Conservation (phyloP, 30 jellyfish, hydroid and myxozoan genomes). For the Cassiopea andromeda region DNA sequence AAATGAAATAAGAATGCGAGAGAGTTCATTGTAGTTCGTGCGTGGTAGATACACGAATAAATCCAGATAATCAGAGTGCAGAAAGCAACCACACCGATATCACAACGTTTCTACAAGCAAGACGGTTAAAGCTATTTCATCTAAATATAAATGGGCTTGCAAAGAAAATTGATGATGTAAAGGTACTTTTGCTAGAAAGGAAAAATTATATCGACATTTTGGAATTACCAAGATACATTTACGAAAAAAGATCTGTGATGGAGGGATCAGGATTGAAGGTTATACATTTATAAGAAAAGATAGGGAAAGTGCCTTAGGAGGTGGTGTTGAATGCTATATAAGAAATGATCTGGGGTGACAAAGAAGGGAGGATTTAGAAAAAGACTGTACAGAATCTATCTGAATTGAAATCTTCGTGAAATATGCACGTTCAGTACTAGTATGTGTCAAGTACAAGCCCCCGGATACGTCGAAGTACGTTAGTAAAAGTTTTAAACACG, state of each 20-base stretch:
- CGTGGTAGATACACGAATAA: constrained; percentile 29
- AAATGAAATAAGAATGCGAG: constrained; percentile 42
- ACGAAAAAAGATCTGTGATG: constrained; percentile 35
- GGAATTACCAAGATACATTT: constrained; percentile 41
- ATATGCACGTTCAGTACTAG: constrained; percentile 44
- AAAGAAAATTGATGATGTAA: constrained; percentile 24
- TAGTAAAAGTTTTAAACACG: constrained; percentile 31
- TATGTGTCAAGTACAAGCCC: constrained; percentile 47
- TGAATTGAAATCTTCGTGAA: constrained; percentile 38
- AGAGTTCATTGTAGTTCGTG: constrained; percentile 47
- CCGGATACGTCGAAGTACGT: constrained; percentile 68
- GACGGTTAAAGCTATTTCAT: constrained; percentile 28
- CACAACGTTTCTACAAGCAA: constrained; percentile 41
- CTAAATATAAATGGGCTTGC: constrained; percentile 45
- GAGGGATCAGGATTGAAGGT: constrained; percentile 35
- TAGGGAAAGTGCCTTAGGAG: constrained; percentile 4
- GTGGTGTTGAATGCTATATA: constrained; percentile 36
- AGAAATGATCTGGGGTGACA: constrained; percentile 37
- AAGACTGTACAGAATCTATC: background rate
- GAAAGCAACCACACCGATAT: constrained; percentile 41
- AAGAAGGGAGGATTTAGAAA: constrained; percentile 19
- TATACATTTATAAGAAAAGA: constrained; percentile 13
- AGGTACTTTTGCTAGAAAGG: constrained; percentile 26
- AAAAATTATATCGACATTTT: constrained; percentile 26
- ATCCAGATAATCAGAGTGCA: constrained; percentile 46